Evolutionary conservation across 1,140 invertebrate genomes (phyloP), one percentile per base, ranked within the genome.

Genomic region (Drosophila mayri): DNA sequence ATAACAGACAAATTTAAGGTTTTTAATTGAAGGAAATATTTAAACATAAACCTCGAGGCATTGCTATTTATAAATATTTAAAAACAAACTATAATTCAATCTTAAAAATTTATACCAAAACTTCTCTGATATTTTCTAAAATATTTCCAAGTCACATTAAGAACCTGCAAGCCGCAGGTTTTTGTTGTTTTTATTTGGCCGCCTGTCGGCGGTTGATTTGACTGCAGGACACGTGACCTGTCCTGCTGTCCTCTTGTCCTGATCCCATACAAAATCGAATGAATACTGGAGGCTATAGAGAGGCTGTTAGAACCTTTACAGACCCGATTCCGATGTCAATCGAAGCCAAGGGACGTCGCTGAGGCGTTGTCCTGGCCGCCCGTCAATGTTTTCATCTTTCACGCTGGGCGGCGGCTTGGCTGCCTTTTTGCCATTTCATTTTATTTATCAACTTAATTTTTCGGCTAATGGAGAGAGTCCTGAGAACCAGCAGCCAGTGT

Each of bases 391-490:
- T 76, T 82, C 83, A 83, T 88, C 84, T 63, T 83, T 88, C 83
- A 80, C 80, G 76, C 76, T 83, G 80, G 43, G 49, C 58, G 58
- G 32, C 40, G 38, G 37, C 64, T 22, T 16, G 44, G 55, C 74
- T 81, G 78, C 58, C 75, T 64, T 79, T 67, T 88, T 76, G 62
- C 18, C 77, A 58, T 78, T 81, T 82, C 77, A 58, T 78, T 88
- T 82, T 82, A 79, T 88, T 88, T 88, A 84, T 85, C 81, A 90
- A 90, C 77, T 90, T 90, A 88, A 88, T 90, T 90, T 81, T 47
- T 50, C 41, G 62, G 76, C 84, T 88, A 88, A 88, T 88, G 76
- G 84, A 83, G 65, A 43, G 28, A 16, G 18, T 14, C 50, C 18
- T 35, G 50, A 18, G 30, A 22, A 37, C 32, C 64, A 49, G 38